Base-by-base conservation (phyloP, 2,888 invertebrate genomes). In the Sarcophaga rosellei region DNA sequence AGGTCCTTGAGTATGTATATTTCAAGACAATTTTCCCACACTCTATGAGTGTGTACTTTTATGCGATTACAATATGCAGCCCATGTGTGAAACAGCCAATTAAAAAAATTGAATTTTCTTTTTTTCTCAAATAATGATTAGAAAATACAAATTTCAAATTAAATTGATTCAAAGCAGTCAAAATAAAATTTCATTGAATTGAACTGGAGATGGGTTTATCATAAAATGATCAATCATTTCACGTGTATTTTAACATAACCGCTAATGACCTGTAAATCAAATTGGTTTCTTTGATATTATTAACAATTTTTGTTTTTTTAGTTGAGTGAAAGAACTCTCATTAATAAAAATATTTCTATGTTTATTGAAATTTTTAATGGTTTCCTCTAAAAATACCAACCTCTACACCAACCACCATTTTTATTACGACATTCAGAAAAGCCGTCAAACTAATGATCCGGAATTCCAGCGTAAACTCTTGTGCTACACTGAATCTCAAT, bases 191-290 rank as follows among this genome's bases (percentile, higher is more conserved):
- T 47, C 12, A 12, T 3, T 10, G 12, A 15, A 12, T 10, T 47
- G 47, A 47, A 12, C 12, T 47, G 10, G 11, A 11, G 15, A 12
- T 15, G 3, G 3, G 12, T 53, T 53, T 53, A 5, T 53, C 73
- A 69, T 45, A 62, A 47, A 68, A 63, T 73, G 76, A 72, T 76
- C 57, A 76, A 81, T 81, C 53, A 85, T 69, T 85, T 63, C 23
- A n/a, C 61, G 61, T 20, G 47, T 47, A 23, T 81, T 73, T 77
- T 44, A 74, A 65, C 44, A 70, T 47, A 63, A 6, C 76, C 70
- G 76, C 35, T 20, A 74, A 61, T 25, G 23, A 2, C 45, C 66
- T 53, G 21, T 35, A 70, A 44, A 53, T 35, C 17, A 57, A 63
- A 25, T 63, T 23, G 47, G 17, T n/a, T 61, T 25, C 35, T 35